Evolutionary conservation across 1,140 invertebrate species (phyloP), one percentile per base, ranked within the genome.

Genomic region (Lepidurus apus): DNA sequence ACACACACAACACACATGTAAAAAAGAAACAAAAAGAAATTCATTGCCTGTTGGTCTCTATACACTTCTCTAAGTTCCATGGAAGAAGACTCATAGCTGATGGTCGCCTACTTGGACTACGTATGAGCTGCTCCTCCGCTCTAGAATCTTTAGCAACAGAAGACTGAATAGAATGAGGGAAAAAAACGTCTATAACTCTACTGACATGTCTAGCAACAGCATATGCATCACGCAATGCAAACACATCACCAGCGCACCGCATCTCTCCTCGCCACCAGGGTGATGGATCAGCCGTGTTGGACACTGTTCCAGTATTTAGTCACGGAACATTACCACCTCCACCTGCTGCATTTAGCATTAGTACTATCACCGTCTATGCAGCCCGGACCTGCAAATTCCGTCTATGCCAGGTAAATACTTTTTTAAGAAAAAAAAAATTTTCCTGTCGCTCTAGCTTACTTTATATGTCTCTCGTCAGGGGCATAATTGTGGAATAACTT

Each of bases 241-340:
- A 65, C 53, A 65, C 21, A 65, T 65, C 53, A 65, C 53, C 53
- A 34, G 34, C 34, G 34, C 34, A 34, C 34, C 34, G 34, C 34
- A 65, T 65, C 53, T 65, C 53, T 65, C 21, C 53, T 13, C 53
- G 53, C 53, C 21, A 65, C 13, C 53, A 9, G 53, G 53, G 53
- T 65, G 53, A 65, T 65, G 53, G 53, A 65, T 65, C 53, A 65
- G 53, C 53, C 53, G 53, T 65, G 53, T 65, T 65, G 53, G 53
- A 65, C 53, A 65, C 53, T 65, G 53, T 65, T 65, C 53, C 53
- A 65, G 53, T 65, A 65, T 65, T 65, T 65, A 65, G 53, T 65
- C 21, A 65, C 53, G 53, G 53, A 65, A 65, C 53, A 65, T 65
- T 65, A 7, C 53, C 9, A 17, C 53, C 53, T 65, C 13, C 53